Conservation (phyloP, 1,140 invertebrate species). For the Copidosoma floridanum region DNA sequence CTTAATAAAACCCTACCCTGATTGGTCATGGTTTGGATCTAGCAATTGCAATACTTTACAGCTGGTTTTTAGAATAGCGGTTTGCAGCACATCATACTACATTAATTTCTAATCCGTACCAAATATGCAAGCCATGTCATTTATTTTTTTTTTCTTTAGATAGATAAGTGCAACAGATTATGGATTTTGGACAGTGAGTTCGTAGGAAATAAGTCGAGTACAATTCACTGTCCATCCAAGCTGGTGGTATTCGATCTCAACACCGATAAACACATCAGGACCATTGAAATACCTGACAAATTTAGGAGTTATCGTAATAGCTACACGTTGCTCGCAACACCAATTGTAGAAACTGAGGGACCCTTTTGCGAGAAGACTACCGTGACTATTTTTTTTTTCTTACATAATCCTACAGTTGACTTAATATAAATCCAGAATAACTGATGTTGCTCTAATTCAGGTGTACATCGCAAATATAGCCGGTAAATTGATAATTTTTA, state of each 20-base stretch:
- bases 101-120: too few species aligned
- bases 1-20: too few species aligned
- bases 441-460: too few species aligned
- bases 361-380: constrained; percentile 3
- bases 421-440: too few species aligned
- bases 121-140: too few species aligned
- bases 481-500: constrained; percentile 37
- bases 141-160: too few species aligned
- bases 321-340: constrained; percentile 3
- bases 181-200: neutral
- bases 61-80: too few species aligned
- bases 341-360: constrained; percentile 8
- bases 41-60: too few species aligned
- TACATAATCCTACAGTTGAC: too few species aligned
- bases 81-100: too few species aligned
- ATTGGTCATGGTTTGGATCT: too few species aligned
- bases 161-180: neutral
- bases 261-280: neutral
- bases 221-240: neutral
- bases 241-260: neutral
- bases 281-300: neutral
- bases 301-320: neutral
- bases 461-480: constrained; percentile 49
- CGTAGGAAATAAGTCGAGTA: neutral
- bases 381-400: neutral